Conservation (phyloP, 2,113 vertebrate genomes). For the Cinclus mexicanus region DNA sequence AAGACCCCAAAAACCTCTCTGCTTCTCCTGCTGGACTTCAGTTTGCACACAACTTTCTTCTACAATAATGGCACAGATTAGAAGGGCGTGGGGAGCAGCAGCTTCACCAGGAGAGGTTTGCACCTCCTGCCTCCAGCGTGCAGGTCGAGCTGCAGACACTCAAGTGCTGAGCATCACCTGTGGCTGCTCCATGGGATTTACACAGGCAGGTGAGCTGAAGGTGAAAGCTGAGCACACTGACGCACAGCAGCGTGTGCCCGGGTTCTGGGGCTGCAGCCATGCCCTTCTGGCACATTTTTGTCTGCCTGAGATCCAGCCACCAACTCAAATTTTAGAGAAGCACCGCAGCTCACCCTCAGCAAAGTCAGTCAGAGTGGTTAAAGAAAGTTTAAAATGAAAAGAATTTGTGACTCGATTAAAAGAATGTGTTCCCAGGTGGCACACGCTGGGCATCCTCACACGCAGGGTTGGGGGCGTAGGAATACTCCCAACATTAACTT, state of each 20-base stretch:
- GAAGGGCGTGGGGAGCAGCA: background rate
- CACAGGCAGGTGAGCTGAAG: background rate
- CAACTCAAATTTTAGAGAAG: background rate
- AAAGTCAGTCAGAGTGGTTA: background rate
- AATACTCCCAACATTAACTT: background rate
- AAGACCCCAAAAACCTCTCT: background rate
- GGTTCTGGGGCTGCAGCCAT: background rate
- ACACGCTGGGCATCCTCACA: rapidly evolving
- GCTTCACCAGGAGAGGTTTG: background rate
- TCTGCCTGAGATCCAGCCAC: background rate
- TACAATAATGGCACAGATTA: rapidly evolving
- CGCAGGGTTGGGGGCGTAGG: background rate
- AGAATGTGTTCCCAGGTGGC: background rate
- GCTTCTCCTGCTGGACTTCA: background rate
- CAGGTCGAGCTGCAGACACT: background rate
- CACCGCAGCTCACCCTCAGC: rapidly evolving
- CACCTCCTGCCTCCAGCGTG: background rate
- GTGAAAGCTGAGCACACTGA: background rate
- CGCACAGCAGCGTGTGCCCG: background rate
- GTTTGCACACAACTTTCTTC: background rate
- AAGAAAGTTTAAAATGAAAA: conserved; percentile 26
- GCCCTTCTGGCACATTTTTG: background rate
- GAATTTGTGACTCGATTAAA: conserved; percentile 27
- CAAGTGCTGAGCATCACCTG: rapidly evolving
- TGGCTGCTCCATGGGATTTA: background rate